A percentile compares a stretch with the other conserved stretches of the same genome.
phyloP scores from a whole-genome alignment of 2,113 vertebrate genomes.

The Pangasianodon hypophthalmus region DNA sequence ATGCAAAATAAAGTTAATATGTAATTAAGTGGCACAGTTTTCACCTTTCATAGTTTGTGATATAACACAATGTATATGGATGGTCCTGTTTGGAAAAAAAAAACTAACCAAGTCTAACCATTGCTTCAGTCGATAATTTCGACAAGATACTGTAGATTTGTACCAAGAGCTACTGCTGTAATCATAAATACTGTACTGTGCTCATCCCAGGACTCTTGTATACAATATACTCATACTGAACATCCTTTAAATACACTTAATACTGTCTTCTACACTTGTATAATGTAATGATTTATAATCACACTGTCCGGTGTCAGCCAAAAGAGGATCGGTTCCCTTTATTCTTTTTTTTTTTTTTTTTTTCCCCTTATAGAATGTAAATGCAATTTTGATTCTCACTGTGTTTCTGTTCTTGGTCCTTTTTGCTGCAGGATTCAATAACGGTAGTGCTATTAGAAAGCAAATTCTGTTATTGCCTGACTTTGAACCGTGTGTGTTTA shows the following conservation, averaged over 20 bases:
- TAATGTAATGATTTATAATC: neutral
- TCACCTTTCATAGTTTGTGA: neutral
- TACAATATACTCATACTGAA: neutral
- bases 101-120: too few species aligned
- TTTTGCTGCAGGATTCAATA: neutral
- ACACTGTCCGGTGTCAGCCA: neutral
- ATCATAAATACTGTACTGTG: neutral
- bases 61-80: neutral
- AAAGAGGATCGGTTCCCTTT: neutral
- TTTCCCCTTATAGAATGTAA: neutral
- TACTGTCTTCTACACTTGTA: neutral
- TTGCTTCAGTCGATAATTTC: neutral
- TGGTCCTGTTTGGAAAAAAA: neutral
- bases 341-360: neutral
- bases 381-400: neutral
- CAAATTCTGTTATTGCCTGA: neutral
- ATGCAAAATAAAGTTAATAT: too few species aligned
- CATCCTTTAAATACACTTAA: neutral
- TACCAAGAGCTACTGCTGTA: neutral
- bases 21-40: neutral
- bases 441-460: neutral
- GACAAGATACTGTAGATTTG: neutral
- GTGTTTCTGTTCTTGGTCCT: neutral
- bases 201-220: neutral
- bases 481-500: neutral